Conservation (phyloP, 2,797 vertebrate species). For the Cirrhinus mrigala region DNA sequence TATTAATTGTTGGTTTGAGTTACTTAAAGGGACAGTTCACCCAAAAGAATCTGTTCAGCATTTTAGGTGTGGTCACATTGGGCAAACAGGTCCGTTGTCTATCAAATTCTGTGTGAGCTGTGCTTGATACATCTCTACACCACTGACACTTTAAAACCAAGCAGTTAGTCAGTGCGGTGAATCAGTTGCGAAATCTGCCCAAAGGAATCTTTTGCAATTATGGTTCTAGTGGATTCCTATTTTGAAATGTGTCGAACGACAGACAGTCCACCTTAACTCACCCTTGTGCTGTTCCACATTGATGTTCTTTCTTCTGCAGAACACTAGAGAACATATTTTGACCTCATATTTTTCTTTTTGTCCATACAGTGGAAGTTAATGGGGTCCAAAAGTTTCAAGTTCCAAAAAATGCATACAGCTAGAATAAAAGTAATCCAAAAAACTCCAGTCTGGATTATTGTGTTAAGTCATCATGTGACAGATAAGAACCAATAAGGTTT, state of each 20-base stretch:
- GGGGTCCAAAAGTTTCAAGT: neutral
- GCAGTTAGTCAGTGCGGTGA: neutral
- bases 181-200: neutral
- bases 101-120: neutral
- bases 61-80: neutral
- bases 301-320: too few species aligned
- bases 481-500: neutral
- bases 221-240: too few species aligned
- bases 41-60: neutral
- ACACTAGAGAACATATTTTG: neutral
- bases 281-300: too few species aligned
- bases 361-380: neutral
- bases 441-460: neutral
- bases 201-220: too few species aligned
- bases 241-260: too few species aligned
- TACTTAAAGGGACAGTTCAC: constrained; percentile 29
- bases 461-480: neutral
- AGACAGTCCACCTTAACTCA: too few species aligned
- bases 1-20: constrained; percentile 41
- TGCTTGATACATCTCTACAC: neutral
- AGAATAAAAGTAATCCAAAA: neutral
- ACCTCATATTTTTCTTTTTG: neutral
- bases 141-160: neutral
- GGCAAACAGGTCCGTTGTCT: neutral
- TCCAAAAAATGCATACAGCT: neutral